These are phyloP conservation scores for Potamarius usumacintae DNA, from an alignment of 2,113 vertebrate species.

Conservation along the genomic window DNA sequence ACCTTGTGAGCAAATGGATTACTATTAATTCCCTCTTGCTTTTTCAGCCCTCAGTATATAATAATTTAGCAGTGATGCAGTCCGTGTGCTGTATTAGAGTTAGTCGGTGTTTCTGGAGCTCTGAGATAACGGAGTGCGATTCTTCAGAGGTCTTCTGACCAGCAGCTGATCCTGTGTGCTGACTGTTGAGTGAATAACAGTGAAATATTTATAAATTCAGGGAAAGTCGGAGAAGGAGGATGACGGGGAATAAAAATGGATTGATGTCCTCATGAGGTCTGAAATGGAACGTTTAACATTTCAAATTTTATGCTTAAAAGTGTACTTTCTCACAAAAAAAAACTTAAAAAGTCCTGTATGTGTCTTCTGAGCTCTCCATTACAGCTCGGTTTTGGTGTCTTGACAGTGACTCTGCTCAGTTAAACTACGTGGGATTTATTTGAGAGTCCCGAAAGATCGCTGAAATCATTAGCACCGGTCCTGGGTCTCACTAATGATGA, in stretches of 20 bases:
- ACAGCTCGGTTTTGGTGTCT: neutral
- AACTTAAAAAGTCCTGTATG: neutral
- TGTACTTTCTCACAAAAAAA: neutral
- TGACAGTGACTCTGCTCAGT: too few relatives aligned
- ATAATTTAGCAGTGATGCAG: constrained; percentile 10
- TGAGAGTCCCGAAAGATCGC: neutral
- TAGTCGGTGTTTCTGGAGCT: neutral
- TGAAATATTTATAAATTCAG: constrained; percentile 3
- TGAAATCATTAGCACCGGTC: neutral
- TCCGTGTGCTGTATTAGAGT: neutral
- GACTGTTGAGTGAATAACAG: constrained; percentile 46
- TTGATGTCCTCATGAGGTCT: neutral
- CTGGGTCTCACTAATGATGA: neutral
- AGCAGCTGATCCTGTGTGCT: constrained; percentile 37
- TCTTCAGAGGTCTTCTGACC: constrained; percentile 33
- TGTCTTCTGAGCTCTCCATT: neutral
- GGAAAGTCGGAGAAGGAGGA: neutral
- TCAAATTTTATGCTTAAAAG: neutral
- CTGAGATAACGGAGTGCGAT: constrained; percentile 34
- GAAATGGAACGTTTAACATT: too few relatives aligned
- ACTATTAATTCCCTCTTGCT: neutral
- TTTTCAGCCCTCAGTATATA: neutral
- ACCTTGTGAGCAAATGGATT: constrained; percentile 11
- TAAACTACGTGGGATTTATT: neutral
- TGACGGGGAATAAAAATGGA: neutral